Conservation (phyloP, 2,113 vertebrate species). For the Austrofundulus limnaeus region DNA sequence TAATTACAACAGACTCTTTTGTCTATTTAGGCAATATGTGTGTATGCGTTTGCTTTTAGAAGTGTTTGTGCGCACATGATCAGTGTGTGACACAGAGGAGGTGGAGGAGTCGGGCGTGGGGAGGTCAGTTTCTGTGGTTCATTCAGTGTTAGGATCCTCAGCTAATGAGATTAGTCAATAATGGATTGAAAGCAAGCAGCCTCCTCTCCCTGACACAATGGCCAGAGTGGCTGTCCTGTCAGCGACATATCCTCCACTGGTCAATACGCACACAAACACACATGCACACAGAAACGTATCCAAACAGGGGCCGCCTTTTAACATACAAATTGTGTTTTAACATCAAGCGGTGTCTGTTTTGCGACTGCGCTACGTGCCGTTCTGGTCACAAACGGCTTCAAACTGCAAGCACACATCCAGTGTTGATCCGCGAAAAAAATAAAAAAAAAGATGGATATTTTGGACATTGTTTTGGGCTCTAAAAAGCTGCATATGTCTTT, state of each 20-base stretch:
- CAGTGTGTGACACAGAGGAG: conserved; percentile 29
- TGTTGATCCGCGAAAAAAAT: too few species aligned
- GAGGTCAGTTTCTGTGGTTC: conserved; percentile 60
- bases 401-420: conserved; percentile 45
- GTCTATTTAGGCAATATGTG: conserved; percentile 36
- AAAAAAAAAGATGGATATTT: conserved; percentile 40
- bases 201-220: conserved; percentile 59
- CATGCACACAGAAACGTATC: conserved; percentile 34
- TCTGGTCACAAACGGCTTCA: conserved; percentile 38
- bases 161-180: conserved; percentile 78
- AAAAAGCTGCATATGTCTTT: conserved; percentile 42
- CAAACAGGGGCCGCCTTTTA: conserved; percentile 62
- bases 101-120: conserved; percentile 10
- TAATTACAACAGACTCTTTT: conserved; percentile 67
- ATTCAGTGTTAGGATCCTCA: conserved; percentile 71
- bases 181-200: conserved; percentile 71
- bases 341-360: conserved; percentile 46
- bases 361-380: conserved; percentile 42
- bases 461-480: conserved; percentile 30
- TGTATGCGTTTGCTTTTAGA: conserved; percentile 37
- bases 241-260: conserved; percentile 59
- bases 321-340: conserved; percentile 71
- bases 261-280: conserved; percentile 44
- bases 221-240: conserved; percentile 63
- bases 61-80: conserved; percentile 44